A percentile compares a stretch with the other conserved stretches of the same genome.
These are phyloP conservation scores for Drosophila vallismaia DNA, from an alignment of 2,888 invertebrate species.

Conservation along the genomic window DNA sequence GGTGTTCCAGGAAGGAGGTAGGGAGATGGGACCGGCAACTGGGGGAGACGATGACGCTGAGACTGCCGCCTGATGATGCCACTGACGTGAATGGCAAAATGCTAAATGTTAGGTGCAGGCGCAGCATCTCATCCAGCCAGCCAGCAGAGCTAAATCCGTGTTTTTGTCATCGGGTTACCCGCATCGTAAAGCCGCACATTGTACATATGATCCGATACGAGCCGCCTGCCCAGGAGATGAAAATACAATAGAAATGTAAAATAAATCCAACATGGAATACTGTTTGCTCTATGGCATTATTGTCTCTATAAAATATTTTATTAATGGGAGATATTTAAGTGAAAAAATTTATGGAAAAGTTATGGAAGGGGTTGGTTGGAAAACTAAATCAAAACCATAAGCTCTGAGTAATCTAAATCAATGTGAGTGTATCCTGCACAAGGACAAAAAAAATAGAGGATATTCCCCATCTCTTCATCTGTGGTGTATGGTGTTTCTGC, in stretches of 20 bases:
- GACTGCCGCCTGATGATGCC: constrained; percentile 51
- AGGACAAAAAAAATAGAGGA: constrained; percentile 10
- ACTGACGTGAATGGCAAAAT: constrained; percentile 49
- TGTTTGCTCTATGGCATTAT: not conserved
- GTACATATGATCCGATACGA: constrained; percentile 42
- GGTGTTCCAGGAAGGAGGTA: constrained; percentile 28
- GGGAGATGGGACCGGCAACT: not conserved
- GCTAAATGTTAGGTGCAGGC: constrained; percentile 62
- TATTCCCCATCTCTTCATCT: not conserved
- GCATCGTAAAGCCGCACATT: constrained; percentile 59
- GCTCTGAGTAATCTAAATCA: not conserved
- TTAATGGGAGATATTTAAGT: not conserved
- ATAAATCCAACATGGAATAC: constrained; percentile 10
- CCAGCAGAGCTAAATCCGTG: constrained; percentile 34
- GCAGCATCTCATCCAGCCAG: constrained; percentile 7
- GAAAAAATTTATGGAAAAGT: not conserved
- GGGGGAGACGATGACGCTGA: constrained; percentile 11
- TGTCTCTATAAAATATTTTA: too few species aligned
- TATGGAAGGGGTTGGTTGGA: not conserved
- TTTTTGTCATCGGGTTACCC: constrained; percentile 65
- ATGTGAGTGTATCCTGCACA: constrained; percentile 9
- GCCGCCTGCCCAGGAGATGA: constrained; percentile 5
- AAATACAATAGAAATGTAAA: not conserved
- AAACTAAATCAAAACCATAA: not conserved
- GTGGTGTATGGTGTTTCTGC: constrained; percentile 10